Base-by-base conservation (phyloP, 2,797 vertebrate genomes). In the Argya squamiceps region DNA sequence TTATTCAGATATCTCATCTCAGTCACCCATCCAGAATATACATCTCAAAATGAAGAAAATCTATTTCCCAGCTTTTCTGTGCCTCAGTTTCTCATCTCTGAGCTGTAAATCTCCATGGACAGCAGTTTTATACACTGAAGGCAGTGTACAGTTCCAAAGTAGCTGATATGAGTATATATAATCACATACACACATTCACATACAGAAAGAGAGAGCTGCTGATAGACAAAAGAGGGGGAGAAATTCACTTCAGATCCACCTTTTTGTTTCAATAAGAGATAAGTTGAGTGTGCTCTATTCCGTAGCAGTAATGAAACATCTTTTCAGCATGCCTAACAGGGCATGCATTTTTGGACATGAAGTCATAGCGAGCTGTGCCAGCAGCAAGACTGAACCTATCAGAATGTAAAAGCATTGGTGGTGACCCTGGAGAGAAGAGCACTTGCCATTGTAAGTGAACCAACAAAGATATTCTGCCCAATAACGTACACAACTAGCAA, bases 371-470 rank as follows among this genome's bases (percentile, higher is more conserved):
- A 43, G 12, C 26, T 84, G 59, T 88, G 80, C 88, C 90, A 94
- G 55, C 67, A 94, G 77, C 77, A 86, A 90, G 76, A 73, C 58
- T 74, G 63, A 89, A 76, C n/a, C 36, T 56, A 73, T 77, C 63
- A 93, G 67, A 82, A 95, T 67, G 43, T 75, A 78, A 96, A 92
- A 88, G 64, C 74, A 50, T 60, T 87, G 52, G 29, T 89, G 80
- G 50, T 73, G 70, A 81, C 80, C 46, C 67, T 17, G 2, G 67
- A 69, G 69, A 90, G 80, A 90, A 73, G 55, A 89, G 39, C 59
- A 69, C 90, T 90, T 92, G 73, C 30, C 43, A 70, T 36, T 69
- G 46, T 89, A 91, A 90, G 52, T 3, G 49, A 90, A 95, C 20
- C 46, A 94, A 69, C 32, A 88, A 84, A 89, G 89, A 73, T 73